Evolutionary conservation across 2,797 vertebrate species (phyloP), one percentile per base, ranked within the genome.

Genomic region (Danio tinwini): DNA sequence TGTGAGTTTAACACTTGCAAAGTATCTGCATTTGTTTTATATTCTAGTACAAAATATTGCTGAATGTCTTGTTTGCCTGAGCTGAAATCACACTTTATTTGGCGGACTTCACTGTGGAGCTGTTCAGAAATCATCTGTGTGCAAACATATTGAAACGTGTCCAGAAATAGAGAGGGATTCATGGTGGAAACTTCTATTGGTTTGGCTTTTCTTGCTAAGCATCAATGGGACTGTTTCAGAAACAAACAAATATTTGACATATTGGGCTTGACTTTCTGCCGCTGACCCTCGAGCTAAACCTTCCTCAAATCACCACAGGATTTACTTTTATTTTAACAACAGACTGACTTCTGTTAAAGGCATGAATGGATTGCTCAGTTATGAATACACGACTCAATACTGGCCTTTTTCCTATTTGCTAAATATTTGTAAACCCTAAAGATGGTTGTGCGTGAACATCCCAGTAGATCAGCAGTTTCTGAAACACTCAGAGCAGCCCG

Each of bases 351-450:
- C 40, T 29, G 1, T 29, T 49, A 52, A 71, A 29, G 29, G 47
- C 80, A 81, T 61, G 74, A 83, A 86, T 74, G 76, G 70, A 80
- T 7, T 53, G 72, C 53, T 67, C 45, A 68, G 47, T 67, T 74
- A 76, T 16, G 67, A 55, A n/a, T 29, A 58, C 78, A 85, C 55
- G 84, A 40, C 56, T 75, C 59, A 83, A 73, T 53, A 53, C 45
- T 16, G 19, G n/a, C 45, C 21, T 74, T 74, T 52, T 63, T 37
- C 29, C 47, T 55, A 55, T 50, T 77, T 40, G 70, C 67, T n/a
- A n/a, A n/a, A n/a, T n/a, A n/a, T n/a, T n/a, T n/a, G n/a, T n/a
- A n/a, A n/a, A n/a, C n/a, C n/a, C n/a, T n/a, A n/a, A n/a, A n/a
- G n/a, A n/a, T n/a, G n/a, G n/a, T n/a, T n/a, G n/a, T n/a, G n/a